A percentile compares a stretch with the other conserved stretches of the same genome.
phyloP scores from a whole-genome alignment of 2,888 invertebrate species.

The Aphidoletes aphidimyza region DNA sequence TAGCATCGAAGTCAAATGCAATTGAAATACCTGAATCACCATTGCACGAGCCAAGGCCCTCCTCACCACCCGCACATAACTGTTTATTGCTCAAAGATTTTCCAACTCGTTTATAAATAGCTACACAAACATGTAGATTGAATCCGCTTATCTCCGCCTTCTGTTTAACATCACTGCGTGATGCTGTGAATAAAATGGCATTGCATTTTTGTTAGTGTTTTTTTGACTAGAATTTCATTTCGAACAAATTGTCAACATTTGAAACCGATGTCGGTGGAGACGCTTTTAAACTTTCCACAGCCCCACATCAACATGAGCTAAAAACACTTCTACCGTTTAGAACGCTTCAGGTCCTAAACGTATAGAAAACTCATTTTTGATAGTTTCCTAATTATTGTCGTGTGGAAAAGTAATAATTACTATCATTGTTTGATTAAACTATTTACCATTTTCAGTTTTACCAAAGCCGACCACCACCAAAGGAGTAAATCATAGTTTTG shows the following conservation, averaged over 20 bases:
- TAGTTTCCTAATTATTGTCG: neutral
- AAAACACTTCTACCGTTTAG: too few species aligned
- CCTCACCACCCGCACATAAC: constrained; percentile 45
- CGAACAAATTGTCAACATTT: too few species aligned
- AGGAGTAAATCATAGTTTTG: constrained; percentile 64
- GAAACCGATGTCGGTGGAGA: too few species aligned
- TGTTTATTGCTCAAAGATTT: neutral
- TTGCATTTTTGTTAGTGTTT: neutral
- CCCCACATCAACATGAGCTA: too few species aligned
- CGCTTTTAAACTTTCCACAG: too few species aligned
- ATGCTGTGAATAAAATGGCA: too few species aligned
- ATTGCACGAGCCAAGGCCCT: constrained; percentile 63
- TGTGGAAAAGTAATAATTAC: neutral
- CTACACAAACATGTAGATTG: constrained; percentile 66
- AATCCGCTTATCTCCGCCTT: constrained; percentile 68
- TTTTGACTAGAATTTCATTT: too few species aligned
- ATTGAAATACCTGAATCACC: constrained; percentile 64
- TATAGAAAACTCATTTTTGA: too few species aligned
- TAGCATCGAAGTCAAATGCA: too few species aligned
- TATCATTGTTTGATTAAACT: constrained; percentile 66
- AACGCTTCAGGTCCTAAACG: too few species aligned
- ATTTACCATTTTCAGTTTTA: constrained; percentile 61
- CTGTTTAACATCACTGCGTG: constrained; percentile 69
- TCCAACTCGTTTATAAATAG: neutral
- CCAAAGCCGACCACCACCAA: constrained; percentile 75